phyloP scores from a whole-genome alignment of 2,888 invertebrate species.

The Mesopsocus fuscifrons region DNA sequence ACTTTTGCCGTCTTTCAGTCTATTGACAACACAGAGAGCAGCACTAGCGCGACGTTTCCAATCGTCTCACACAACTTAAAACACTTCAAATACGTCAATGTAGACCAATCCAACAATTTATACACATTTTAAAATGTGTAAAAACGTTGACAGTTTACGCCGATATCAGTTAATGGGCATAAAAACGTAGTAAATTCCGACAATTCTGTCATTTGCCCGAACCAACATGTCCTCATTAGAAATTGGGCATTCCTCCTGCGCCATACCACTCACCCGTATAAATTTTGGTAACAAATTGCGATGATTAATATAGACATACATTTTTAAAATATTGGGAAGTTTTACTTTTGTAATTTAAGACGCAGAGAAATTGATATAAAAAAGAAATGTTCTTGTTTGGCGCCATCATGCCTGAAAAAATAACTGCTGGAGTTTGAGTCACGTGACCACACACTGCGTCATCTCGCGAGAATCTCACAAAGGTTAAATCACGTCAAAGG shows the following conservation, averaged over 20 bases:
- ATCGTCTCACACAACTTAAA: too few species aligned
- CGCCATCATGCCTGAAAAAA: conserved; percentile 35
- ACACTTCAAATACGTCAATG: too few species aligned
- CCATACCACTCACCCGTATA: conserved; percentile 14
- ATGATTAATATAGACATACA: not conserved
- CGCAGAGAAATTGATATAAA: conserved; percentile 22
- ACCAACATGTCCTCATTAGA: conserved; percentile 36
- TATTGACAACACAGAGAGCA: conserved; percentile 71
- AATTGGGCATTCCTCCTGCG: conserved; percentile 26
- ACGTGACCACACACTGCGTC: conserved; percentile 28
- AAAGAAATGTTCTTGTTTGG: conserved; percentile 30
- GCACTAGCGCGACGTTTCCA: conserved; percentile 33
- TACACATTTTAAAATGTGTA: too few species aligned
- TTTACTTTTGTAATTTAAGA: not conserved
- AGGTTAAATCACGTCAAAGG: not conserved
- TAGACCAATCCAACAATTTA: too few species aligned
- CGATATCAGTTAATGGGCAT: conserved; percentile 14
- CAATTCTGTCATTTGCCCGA: conserved; percentile 27
- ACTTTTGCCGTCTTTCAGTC: conserved; percentile 32
- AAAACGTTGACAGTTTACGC: too few species aligned
- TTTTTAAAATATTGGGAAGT: not conserved
- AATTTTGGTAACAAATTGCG: conserved; percentile 11
- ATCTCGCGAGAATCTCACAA: conserved; percentile 19
- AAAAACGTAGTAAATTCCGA: too few species aligned
- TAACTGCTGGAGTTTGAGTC: conserved; percentile 28